Percentiles rank a stretch among this genome's conserved stretches.
Conservation (phyloP, 2,113 vertebrate species). For the Sylvilagus bachmani region DNA sequence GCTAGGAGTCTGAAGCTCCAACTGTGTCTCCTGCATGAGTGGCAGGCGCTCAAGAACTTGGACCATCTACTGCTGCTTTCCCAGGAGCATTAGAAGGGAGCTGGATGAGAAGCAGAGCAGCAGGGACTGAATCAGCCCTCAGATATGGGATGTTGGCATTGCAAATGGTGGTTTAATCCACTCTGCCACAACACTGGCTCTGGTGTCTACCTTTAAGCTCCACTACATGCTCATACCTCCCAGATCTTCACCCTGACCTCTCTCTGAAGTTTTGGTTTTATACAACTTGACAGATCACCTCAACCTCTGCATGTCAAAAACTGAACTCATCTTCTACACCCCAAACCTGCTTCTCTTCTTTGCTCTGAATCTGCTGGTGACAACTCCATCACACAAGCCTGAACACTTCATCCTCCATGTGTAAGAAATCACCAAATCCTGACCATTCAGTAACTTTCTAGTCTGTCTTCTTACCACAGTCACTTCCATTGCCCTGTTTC, state of each 20-base stretch:
- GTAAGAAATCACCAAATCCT: constrained; percentile 30
- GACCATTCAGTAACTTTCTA: constrained; percentile 45
- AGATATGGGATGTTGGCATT: no score
- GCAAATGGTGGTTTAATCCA: no score
- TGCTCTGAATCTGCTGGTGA: constrained; percentile 4
- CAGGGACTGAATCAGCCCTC: no score
- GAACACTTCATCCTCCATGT: constrained; percentile 17
- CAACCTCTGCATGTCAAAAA: constrained; percentile 14
- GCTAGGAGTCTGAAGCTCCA: no score
- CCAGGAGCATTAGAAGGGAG: no score
- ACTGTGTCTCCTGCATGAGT: no score
- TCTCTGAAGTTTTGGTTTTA: background rate
- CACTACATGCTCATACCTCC: background rate
- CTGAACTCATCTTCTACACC: background rate
- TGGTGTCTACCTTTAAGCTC: background rate
- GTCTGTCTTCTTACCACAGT: background rate
- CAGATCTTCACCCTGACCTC: constrained; percentile 5
- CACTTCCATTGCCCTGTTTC: background rate
- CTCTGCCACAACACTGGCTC: background rate
- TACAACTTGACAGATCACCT: background rate
- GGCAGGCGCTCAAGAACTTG: no score
- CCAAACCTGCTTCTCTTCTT: constrained; percentile 26
- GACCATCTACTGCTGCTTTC: no score
- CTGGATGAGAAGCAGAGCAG: no score
- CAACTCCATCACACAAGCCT: background rate